Evolutionary conservation across 2,888 invertebrate genomes (phyloP).

Genomic region (Plutella xylostella): DNA sequence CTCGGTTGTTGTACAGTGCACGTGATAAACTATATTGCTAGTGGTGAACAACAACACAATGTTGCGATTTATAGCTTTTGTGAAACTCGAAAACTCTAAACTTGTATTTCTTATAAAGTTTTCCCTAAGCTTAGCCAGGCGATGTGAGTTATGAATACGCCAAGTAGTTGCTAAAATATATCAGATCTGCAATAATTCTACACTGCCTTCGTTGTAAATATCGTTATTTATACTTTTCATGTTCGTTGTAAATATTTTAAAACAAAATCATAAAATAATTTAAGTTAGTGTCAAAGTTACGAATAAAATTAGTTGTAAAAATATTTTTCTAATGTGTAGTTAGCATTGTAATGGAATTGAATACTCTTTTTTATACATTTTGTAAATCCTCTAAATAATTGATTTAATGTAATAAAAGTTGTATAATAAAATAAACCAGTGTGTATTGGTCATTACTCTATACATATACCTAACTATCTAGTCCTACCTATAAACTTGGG

Average conservation of each 20-base stretch:
- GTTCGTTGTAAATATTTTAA: conserved; percentile 14
- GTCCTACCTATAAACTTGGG: too few species aligned
- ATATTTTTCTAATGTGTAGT: too few species aligned
- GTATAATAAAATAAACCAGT: background rate
- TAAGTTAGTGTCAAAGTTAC: background rate
- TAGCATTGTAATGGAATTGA: too few species aligned
- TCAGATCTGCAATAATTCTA: background rate
- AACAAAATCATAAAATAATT: background rate
- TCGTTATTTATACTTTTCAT: conserved; percentile 43
- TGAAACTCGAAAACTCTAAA: conserved; percentile 51
- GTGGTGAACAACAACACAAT: conserved; percentile 46
- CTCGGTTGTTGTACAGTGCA: conserved; percentile 29
- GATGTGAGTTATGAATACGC: conserved; percentile 19
- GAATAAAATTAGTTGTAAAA: too few species aligned
- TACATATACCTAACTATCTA: too few species aligned
- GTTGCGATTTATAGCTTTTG: conserved; percentile 47
- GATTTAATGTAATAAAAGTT: conserved; percentile 7
- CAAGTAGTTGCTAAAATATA: background rate
- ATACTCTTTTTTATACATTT: conserved; percentile 23
- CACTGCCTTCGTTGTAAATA: conserved; percentile 46
- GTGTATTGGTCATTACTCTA: too few species aligned
- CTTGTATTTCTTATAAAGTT: conserved; percentile 45
- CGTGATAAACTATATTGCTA: conserved; percentile 53
- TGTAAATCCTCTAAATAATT: conserved; percentile 17
- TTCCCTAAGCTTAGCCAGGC: conserved; percentile 25